phyloP scores from a whole-genome alignment of 2,888 invertebrate species.

The Petrolisthes cinctipes region DNA sequence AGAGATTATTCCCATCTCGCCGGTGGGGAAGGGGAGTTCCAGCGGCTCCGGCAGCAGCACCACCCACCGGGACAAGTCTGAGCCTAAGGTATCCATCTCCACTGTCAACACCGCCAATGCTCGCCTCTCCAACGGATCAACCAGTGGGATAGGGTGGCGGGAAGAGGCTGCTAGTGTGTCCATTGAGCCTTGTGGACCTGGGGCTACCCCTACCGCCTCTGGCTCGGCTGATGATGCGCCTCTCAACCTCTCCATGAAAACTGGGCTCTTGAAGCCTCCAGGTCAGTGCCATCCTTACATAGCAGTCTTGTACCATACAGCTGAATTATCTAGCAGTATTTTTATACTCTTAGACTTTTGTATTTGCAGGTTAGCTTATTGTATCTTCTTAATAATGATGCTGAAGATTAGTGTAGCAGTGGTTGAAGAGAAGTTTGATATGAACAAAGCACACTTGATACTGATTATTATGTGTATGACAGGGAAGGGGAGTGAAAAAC shows the following conservation, averaged over 20 bases:
- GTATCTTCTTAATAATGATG: too few species aligned
- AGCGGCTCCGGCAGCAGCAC: conserved; percentile 31
- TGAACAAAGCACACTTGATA: not conserved
- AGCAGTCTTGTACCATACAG: too few species aligned
- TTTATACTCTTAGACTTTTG: too few species aligned
- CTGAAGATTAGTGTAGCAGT: too few species aligned
- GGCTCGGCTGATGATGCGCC: conserved; percentile 78
- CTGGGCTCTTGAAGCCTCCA: conserved; percentile 33
- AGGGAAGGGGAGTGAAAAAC: conserved; percentile 44
- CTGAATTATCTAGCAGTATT: too few species aligned
- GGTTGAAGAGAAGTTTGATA: too few species aligned
- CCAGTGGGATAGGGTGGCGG: conserved; percentile 43
- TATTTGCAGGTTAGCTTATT: too few species aligned
- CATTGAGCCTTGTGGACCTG: conserved; percentile 48
- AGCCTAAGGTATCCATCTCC: conserved; percentile 63
- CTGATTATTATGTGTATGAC: not conserved
- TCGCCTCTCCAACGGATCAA: conserved; percentile 55
- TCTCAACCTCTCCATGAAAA: conserved; percentile 85
- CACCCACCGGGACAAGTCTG: conserved; percentile 53
- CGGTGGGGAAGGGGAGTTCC: conserved; percentile 46
- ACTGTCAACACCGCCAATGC: conserved; percentile 39
- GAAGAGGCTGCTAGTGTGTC: conserved; percentile 60
- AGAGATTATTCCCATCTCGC: conserved; percentile 65
- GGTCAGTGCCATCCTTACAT: not conserved
- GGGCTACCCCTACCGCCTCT: conserved; percentile 68